These are phyloP conservation scores for Pedicia rivosa DNA, from an alignment of 2,888 invertebrate species.

Conservation along the genomic window DNA sequence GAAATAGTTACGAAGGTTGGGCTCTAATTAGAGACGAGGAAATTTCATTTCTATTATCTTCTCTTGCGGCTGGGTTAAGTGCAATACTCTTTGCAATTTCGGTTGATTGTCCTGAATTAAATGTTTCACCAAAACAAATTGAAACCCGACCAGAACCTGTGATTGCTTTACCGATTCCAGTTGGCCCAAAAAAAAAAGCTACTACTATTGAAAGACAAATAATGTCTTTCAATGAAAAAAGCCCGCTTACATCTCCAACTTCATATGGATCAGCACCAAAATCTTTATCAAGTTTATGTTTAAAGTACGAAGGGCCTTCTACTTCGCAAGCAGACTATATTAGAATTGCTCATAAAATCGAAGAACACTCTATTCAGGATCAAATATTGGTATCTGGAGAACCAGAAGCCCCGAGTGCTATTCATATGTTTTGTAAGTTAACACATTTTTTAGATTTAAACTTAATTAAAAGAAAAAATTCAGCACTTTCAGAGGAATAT, in stretches of 20 bases:
- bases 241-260: conserved; percentile 1
- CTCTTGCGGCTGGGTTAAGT: conserved; percentile 73
- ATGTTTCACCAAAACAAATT: conserved; percentile 35
- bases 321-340: not conserved
- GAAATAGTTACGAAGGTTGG: conserved; percentile 70
- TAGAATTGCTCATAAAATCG: not conserved
- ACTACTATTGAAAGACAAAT: conserved; percentile 23
- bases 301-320: not conserved
- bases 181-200: conserved; percentile 29
- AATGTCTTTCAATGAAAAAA: conserved; percentile 15
- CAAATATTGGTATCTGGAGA: not conserved
- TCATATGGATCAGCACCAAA: conserved; percentile 4
- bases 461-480: not conserved
- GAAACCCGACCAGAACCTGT: conserved; percentile 45
- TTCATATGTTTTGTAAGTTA: not conserved
- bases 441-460: not conserved
- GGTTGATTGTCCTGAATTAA: conserved; percentile 73
- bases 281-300: conserved; percentile 6
- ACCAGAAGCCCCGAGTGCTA: conserved; percentile 2
- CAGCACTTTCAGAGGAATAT: not conserved
- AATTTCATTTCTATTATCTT: conserved; percentile 59
- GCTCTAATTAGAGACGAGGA: conserved; percentile 71
- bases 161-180: conserved; percentile 49
- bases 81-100: conserved; percentile 85
- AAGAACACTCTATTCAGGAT: not conserved